Evolutionary conservation across 2,888 invertebrate genomes (phyloP).

Genomic region (Liopterus haemorrhoidalis): DNA sequence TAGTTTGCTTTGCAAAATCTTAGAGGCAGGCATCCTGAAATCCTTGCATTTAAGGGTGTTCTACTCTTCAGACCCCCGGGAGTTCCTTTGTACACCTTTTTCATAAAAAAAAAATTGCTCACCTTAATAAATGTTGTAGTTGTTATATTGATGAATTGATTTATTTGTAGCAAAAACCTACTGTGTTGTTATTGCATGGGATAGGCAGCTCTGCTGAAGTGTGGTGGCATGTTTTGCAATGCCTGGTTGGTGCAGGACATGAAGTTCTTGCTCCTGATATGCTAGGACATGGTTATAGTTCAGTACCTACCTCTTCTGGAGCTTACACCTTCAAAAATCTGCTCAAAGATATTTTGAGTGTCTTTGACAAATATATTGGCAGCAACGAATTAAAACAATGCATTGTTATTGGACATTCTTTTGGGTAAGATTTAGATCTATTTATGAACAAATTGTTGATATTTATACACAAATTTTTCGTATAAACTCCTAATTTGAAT

Average conservation of each 20-base stretch:
- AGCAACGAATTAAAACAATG: constrained; percentile 48
- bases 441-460: too few relatives aligned
- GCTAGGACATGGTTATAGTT: constrained; percentile 62
- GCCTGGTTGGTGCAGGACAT: constrained; percentile 53
- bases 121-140: too few relatives aligned
- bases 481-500: too few relatives aligned
- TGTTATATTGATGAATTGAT: constrained; percentile 11
- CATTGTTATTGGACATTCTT: constrained; percentile 62
- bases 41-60: too few relatives aligned
- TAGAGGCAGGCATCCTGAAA: too few relatives aligned
- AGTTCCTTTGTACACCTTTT: too few relatives aligned
- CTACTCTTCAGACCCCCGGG: too few relatives aligned
- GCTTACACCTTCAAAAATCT: constrained; percentile 57
- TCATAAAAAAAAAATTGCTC: too few relatives aligned
- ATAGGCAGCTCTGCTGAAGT: constrained; percentile 60
- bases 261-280: constrained; percentile 62
- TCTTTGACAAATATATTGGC: constrained; percentile 58
- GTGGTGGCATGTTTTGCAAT: constrained; percentile 55
- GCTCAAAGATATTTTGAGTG: constrained; percentile 51
- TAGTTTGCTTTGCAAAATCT: too few relatives aligned
- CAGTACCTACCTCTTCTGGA: constrained; percentile 50
- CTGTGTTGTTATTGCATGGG: constrained; percentile 60
- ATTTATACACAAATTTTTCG: too few relatives aligned
- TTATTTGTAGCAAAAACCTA: constrained; percentile 44
- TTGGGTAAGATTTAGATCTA: constrained; percentile 52